These are phyloP conservation scores for Gryllus longicercus DNA, from an alignment of 2,888 invertebrate genomes.

Conservation along the genomic window DNA sequence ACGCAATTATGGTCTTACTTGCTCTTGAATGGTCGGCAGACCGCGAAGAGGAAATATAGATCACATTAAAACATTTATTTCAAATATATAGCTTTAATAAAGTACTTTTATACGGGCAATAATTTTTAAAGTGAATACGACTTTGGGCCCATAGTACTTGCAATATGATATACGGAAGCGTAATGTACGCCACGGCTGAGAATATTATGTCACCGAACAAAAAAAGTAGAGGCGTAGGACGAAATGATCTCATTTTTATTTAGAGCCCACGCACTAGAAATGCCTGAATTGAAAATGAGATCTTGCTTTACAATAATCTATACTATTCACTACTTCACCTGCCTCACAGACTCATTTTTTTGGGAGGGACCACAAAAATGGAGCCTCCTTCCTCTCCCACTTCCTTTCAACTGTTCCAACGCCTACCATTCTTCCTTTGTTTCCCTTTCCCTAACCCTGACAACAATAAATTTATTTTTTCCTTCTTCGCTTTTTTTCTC, in stretches of 20 bases:
- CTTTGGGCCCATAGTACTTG: neutral
- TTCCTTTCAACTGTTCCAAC: neutral
- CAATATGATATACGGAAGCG: neutral
- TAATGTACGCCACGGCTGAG: neutral
- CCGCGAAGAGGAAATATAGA: neutral
- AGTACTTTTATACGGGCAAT: neutral
- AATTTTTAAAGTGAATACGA: constrained; percentile 11
- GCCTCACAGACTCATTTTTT: neutral
- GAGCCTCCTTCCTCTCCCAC: too few species aligned
- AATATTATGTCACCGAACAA: constrained; percentile 17
- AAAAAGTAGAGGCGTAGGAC: neutral
- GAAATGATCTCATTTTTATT: constrained; percentile 17
- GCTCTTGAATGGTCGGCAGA: neutral
- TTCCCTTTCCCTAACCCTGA: constrained; percentile 17
- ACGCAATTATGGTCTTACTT: neutral
- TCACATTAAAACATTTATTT: constrained; percentile 2
- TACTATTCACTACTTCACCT: constrained; percentile 17
- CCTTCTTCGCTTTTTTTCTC: neutral
- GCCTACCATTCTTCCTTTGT: constrained; percentile 11
- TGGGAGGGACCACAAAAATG: neutral
- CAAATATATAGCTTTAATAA: constrained; percentile 1
- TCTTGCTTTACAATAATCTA: constrained; percentile 17
- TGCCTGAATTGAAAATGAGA: neutral
- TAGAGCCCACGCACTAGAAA: neutral
- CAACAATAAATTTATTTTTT: constrained; percentile 3